A percentile compares a stretch with the other conserved stretches of the same genome.
Conservation (phyloP, 2,797 vertebrate species). For the Chrysocyon brachyurus region DNA sequence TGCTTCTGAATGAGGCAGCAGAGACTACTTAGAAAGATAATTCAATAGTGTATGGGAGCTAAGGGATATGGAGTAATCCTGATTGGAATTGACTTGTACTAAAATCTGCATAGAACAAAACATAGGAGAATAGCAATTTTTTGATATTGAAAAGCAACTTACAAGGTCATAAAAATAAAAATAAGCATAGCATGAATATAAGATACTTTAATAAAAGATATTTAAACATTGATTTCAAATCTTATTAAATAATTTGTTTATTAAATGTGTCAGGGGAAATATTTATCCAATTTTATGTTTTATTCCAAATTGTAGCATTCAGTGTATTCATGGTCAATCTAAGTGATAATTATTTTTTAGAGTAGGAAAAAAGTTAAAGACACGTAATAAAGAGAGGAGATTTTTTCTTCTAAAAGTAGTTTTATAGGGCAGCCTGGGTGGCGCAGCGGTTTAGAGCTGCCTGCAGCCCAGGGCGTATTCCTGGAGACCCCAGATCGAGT, state of each 20-base stretch:
- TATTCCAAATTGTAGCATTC: neutral
- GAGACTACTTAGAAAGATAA: slow-evolving; percentile 64
- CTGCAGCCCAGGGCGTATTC: no score
- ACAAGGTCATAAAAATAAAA: neutral
- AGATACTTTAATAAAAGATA: neutral
- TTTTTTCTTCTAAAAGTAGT: neutral
- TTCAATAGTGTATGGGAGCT: neutral
- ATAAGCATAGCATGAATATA: neutral
- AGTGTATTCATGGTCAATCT: neutral
- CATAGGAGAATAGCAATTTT: neutral
- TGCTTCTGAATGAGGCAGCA: slow-evolving; percentile 38
- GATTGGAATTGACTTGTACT: slow-evolving; percentile 40
- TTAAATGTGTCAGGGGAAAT: neutral
- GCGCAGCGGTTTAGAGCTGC: no score
- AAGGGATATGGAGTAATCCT: neutral
- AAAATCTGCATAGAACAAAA: neutral
- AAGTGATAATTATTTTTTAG: neutral
- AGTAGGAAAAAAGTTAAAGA: neutral
- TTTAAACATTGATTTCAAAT: neutral
- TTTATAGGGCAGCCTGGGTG: neutral
- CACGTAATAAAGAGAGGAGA: neutral
- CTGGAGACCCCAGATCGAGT: no score
- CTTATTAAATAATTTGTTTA: neutral
- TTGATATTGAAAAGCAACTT: slow-evolving; percentile 11
- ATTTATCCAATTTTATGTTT: slow-evolving; percentile 3